These are phyloP conservation scores for Apamea epomidion DNA, from an alignment of 2,888 invertebrate genomes.

Conservation along the genomic window DNA sequence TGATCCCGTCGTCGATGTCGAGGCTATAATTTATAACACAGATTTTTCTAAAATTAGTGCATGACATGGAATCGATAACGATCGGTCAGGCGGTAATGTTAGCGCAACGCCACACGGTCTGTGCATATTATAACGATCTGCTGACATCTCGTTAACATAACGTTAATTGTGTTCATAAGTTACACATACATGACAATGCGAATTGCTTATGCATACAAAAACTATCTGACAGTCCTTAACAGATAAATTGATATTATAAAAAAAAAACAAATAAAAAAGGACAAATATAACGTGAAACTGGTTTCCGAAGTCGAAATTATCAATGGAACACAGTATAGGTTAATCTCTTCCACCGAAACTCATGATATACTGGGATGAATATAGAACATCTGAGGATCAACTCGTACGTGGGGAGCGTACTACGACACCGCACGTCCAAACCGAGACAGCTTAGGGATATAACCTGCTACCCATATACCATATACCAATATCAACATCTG, in stretches of 20 bases:
- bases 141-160: conserved; percentile 44
- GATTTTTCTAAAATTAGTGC: conserved; percentile 84
- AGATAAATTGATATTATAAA: neutral
- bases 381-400: conserved; percentile 64
- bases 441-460: conserved; percentile 52
- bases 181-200: conserved; percentile 5
- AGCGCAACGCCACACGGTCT: conserved; percentile 70
- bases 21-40: conserved; percentile 73
- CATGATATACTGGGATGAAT: conserved; percentile 62
- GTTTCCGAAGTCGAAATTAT: conserved; percentile 46
- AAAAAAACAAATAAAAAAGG: neutral
- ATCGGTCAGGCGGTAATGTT: conserved; percentile 75
- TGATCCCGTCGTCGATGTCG: conserved; percentile 66
- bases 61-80: conserved; percentile 82
- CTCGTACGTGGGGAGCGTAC: conserved; percentile 60
- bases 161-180: conserved; percentile 39
- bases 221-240: conserved; percentile 6
- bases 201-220: conserved; percentile 13
- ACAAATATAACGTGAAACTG: conserved; percentile 8
- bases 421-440: conserved; percentile 59
- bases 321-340: conserved; percentile 52
- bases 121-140: conserved; percentile 62
- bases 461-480: conserved; percentile 26
- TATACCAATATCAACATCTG: conserved; percentile 46
- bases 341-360: conserved; percentile 62